A percentile compares a stretch with the other conserved stretches of the same genome.
These are phyloP conservation scores for Leptinotarsa rubiginosa DNA, from an alignment of 2,888 invertebrate species.

Conservation along the genomic window DNA sequence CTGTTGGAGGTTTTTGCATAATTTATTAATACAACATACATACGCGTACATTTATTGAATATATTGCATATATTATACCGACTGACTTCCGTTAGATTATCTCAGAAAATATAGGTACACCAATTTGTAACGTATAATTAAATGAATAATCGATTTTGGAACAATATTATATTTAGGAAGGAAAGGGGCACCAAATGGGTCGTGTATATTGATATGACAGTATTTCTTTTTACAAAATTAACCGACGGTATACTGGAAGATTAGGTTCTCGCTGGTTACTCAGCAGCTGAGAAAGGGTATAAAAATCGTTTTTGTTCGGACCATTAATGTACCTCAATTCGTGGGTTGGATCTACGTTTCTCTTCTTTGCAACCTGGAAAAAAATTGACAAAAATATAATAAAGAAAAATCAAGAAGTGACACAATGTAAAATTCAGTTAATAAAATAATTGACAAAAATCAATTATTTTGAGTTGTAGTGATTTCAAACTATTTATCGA, in stretches of 20 bases:
- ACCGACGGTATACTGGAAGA: conserved; percentile 72
- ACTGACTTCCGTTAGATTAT: conserved; percentile 56
- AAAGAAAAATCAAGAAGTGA: conserved; percentile 6
- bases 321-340: conserved; percentile 63
- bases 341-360: conserved; percentile 63
- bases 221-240: conserved; percentile 69
- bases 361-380: conserved; percentile 70
- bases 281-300: conserved; percentile 72
- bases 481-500: too few relatives aligned
- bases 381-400: too few relatives aligned
- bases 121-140: conserved; percentile 27
- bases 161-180: conserved; percentile 28
- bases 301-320: conserved; percentile 70
- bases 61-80: conserved; percentile 59
- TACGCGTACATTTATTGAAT: conserved; percentile 49
- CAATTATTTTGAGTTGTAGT: too few relatives aligned
- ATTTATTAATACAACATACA: conserved; percentile 36
- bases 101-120: conserved; percentile 55
- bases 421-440: background rate
- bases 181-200: conserved; percentile 29
- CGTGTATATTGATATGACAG: conserved; percentile 41
- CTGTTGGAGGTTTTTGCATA: conserved; percentile 25
- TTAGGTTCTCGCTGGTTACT: conserved; percentile 69
- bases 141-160: conserved; percentile 26
- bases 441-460: too few relatives aligned